Percentiles rank a stretch among this genome's conserved stretches.
Conservation (phyloP, 2,888 invertebrate species). For the Amiota mariae region DNA sequence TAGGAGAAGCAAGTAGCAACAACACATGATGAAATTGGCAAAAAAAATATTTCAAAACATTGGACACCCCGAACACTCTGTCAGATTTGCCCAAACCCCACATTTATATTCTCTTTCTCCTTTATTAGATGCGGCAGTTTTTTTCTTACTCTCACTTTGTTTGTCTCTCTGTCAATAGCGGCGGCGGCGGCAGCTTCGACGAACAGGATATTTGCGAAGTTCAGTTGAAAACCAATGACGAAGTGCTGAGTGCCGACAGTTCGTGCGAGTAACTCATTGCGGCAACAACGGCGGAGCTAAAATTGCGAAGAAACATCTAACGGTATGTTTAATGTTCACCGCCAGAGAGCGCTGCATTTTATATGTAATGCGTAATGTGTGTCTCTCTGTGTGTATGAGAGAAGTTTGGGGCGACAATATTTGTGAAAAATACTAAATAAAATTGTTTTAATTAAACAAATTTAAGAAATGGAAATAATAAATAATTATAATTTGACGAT, state of each 20-base stretch:
- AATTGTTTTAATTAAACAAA: too few relatives aligned
- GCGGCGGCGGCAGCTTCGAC: not conserved
- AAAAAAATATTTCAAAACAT: too few relatives aligned
- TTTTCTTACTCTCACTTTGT: not conserved
- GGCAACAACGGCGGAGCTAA: constrained; percentile 14
- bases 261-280: constrained; percentile 22
- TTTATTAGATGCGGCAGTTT: not conserved
- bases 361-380: constrained; percentile 1
- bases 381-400: not conserved
- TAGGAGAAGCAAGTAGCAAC: too few relatives aligned
- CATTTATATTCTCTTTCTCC: not conserved
- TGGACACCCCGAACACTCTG: not conserved
- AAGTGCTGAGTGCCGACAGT: constrained; percentile 14
- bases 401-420: too few relatives aligned
- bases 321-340: constrained; percentile 3
- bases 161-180: not conserved
- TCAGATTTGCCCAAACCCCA: not conserved
- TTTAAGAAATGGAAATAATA: not conserved
- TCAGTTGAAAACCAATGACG: constrained; percentile 14
- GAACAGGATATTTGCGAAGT: constrained; percentile 20
- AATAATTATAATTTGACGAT: not conserved
- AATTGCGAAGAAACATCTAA: not conserved
- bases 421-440: too few relatives aligned
- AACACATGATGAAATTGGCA: too few relatives aligned
- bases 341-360: not conserved